Evolutionary conservation across 2,797 vertebrate species (phyloP).

Genomic region (Pyrocephalus nanus): DNA sequence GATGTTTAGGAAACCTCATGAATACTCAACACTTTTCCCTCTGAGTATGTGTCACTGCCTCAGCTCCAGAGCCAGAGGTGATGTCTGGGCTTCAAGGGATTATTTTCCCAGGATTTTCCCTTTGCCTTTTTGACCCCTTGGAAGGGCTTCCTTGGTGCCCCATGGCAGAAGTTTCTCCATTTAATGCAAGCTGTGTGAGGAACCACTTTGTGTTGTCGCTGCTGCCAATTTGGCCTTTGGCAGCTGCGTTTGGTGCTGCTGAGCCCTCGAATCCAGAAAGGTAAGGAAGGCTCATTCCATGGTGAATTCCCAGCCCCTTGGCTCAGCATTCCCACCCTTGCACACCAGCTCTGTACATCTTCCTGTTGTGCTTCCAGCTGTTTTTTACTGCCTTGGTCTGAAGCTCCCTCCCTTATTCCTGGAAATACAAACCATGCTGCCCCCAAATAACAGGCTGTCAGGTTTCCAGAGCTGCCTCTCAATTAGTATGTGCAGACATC

Average conservation of each 20-base stretch:
- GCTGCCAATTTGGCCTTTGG: neutral
- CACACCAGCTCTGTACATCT: neutral
- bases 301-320: neutral
- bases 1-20: neutral
- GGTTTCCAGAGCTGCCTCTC: slow-evolving; percentile 3
- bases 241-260: neutral
- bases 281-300: neutral
- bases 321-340: neutral
- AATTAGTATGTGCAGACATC: slow-evolving; percentile 38
- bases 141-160: neutral
- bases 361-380: neutral
- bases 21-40: neutral
- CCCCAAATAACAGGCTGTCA: neutral
- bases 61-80: neutral
- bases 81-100: neutral
- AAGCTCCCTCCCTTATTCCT: neutral
- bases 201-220: neutral
- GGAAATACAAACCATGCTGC: neutral
- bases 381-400: neutral
- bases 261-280: neutral
- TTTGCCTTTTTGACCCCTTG: neutral
- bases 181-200: neutral
- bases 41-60: neutral
- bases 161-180: neutral
- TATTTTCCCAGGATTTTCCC: neutral